Base-by-base conservation (phyloP, 2,113 vertebrate genomes). In the Triplophysa siluroides region DNA sequence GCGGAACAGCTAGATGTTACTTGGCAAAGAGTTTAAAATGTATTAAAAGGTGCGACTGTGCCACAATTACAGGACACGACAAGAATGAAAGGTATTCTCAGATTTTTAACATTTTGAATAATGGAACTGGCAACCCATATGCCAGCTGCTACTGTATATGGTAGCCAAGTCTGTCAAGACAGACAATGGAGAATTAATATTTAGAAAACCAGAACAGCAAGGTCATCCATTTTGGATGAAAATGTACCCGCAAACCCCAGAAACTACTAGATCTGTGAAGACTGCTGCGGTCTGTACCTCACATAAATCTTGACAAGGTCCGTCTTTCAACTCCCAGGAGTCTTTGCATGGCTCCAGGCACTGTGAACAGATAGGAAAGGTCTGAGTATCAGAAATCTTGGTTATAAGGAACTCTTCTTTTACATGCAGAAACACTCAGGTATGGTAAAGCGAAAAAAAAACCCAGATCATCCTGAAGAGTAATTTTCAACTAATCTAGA, bases 281-380 rank as follows among this genome's bases (percentile, higher is more conserved):
- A 72, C 72, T 60, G 47, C 43, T 76, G 65, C 8, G 29, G 75
- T 43, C 56, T 87, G 9, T 92, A 96, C 95, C 93, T 95, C 94
- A 68, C 95, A 96, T 84, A 95, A 88, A 87, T 92, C 94, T 83
- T 93, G 93, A 87, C 96, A 98, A 14, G 92, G 89, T 78, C 91
- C 92, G 83, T 92, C 92, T 83, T 89, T 92, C 83, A 92, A 86
- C 69, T 94, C 93, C 94, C 95, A 94, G 52, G 94, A 91, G 21
- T 93, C 94, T 83, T 93, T 95, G 93, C 96, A 98, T 18, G 96
- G 96, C 90, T 96, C 94, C 93, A 98, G 91, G 87, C 96, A 98
- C 96, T 97, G 91, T 77, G 73, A 87, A 72, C 47, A 78, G 58
- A 84, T 14, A 77, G 45, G 8, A 64, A 65, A 65, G 63, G 19